Conservation (phyloP, 2,113 vertebrate genomes). For the Crotalus helleri region DNA sequence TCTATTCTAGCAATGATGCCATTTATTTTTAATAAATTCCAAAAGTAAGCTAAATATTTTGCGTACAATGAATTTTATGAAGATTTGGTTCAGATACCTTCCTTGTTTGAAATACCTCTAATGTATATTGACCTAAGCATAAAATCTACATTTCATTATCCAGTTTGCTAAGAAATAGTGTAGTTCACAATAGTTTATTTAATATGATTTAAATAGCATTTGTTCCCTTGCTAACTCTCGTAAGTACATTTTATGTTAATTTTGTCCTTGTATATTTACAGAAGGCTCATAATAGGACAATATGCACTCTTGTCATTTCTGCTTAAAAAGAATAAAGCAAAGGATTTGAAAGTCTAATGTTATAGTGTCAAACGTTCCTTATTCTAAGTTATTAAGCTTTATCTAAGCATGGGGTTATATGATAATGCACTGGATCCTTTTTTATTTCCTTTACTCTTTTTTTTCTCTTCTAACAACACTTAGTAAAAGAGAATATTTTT, state of each 20-base stretch:
- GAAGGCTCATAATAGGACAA: constrained; percentile 16
- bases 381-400: neutral
- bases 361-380: neutral
- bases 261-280: constrained; percentile 29
- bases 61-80: neutral
- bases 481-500: neutral
- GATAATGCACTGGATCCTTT: neutral
- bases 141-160: constrained; percentile 36
- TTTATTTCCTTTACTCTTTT: neutral
- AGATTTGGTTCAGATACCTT: constrained; percentile 13
- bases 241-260: constrained; percentile 46
- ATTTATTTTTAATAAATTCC: constrained; percentile 12
- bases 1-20: neutral
- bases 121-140: constrained; percentile 33
- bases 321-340: constrained; percentile 17
- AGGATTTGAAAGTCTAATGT: constrained; percentile 28
- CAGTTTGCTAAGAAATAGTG: constrained; percentile 11
- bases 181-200: constrained; percentile 27
- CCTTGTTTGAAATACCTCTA: neutral
- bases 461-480: neutral
- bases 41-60: neutral
- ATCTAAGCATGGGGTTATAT: fast-evolving
- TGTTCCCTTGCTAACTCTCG: constrained; percentile 27
- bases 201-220: constrained; percentile 39
- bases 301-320: constrained; percentile 23